Percentiles rank a stretch among this genome's conserved stretches.
phyloP scores from a whole-genome alignment of 1,140 invertebrate genomes.

The Atta colombica region DNA sequence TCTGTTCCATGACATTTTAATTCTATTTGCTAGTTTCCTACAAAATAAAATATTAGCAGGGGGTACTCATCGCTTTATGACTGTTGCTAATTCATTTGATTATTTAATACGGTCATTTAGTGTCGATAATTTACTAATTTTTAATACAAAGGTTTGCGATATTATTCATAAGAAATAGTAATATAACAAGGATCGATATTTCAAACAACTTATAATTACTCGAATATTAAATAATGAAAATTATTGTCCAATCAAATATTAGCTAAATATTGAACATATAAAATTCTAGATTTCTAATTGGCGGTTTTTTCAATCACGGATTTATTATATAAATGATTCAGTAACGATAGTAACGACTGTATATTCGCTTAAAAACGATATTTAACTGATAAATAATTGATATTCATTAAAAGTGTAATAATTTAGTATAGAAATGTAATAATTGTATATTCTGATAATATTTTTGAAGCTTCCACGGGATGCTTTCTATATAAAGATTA shows the following conservation, averaged over 20 bases:
- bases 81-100: background rate
- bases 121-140: background rate
- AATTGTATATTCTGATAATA: no score
- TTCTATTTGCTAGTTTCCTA: background rate
- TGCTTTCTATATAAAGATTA: no score
- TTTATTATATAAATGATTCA: conserved; percentile 6
- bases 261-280: background rate
- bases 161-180: background rate
- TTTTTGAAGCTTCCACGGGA: no score
- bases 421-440: no score
- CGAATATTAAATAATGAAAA: background rate
- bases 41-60: conserved; percentile 10
- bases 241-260: background rate
- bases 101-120: background rate
- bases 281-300: conserved; percentile 14
- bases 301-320: background rate
- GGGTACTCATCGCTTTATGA: conserved; percentile 5
- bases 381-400: background rate
- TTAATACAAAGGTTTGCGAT: background rate
- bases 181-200: background rate
- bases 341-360: background rate
- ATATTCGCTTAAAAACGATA: no score
- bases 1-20: conserved; percentile 31
- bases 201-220: background rate
- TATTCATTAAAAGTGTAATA: background rate